phyloP scores from a whole-genome alignment of 2,888 invertebrate species.

The Timema cristinae region DNA sequence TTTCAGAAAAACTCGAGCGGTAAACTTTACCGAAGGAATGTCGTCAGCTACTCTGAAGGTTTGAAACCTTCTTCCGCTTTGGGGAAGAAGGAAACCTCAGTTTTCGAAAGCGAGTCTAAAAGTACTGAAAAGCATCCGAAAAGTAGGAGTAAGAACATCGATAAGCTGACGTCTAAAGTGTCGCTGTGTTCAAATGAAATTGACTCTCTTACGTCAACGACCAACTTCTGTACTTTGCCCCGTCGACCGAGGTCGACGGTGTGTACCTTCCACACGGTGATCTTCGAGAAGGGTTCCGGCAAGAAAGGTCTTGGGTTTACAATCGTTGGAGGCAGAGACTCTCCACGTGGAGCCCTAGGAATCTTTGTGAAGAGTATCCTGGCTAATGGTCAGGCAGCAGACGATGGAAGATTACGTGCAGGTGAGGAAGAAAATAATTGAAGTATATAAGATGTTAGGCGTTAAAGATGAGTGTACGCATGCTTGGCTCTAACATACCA shows the following conservation, averaged over 20 bases:
- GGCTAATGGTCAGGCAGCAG: constrained; percentile 76
- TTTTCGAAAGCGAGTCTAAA: too few species aligned
- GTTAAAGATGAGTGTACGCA: too few species aligned
- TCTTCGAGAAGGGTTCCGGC: constrained; percentile 74
- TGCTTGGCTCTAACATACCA: too few species aligned
- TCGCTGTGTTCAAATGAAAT: not conserved
- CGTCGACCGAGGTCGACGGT: constrained; percentile 60
- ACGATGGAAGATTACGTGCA: constrained; percentile 76
- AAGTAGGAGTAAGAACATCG: constrained; percentile 4
- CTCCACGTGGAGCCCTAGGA: constrained; percentile 77
- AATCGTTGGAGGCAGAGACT: constrained; percentile 82
- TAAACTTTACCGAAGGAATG: constrained; percentile 55
- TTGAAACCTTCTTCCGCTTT: too few species aligned
- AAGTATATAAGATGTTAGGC: too few species aligned
- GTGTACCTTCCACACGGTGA: constrained; percentile 67
- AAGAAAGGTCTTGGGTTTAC: constrained; percentile 86
- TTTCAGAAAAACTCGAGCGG: constrained; percentile 62
- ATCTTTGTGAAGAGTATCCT: constrained; percentile 84
- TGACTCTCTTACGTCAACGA: constrained; percentile 3
- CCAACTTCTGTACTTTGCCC: constrained; percentile 68
- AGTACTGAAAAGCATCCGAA: not conserved
- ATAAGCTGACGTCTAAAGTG: not conserved
- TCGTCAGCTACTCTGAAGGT: constrained; percentile 54
- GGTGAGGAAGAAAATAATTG: constrained; percentile 47
- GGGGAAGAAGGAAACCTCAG: too few species aligned